phyloP scores from a whole-genome alignment of 1,140 invertebrate genomes.

The Chymomyza costata region DNA sequence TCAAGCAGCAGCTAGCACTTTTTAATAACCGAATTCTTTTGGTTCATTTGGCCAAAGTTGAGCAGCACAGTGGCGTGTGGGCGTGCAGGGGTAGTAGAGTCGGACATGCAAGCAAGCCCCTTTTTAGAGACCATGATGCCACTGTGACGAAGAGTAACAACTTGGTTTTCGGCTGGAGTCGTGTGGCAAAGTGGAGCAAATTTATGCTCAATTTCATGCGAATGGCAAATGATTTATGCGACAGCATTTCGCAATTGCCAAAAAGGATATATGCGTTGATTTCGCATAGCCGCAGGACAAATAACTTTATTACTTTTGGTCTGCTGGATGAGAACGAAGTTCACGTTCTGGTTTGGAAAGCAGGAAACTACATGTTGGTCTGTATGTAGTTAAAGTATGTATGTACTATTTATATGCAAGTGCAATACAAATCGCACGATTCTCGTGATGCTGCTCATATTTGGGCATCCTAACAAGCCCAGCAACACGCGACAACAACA shows the following conservation, averaged over 20 bases:
- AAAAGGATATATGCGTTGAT: conserved; percentile 72
- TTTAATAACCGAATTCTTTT: conserved; percentile 66
- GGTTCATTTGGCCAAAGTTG: conserved; percentile 54
- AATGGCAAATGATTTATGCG: conserved; percentile 72
- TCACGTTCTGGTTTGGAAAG: conserved; percentile 35
- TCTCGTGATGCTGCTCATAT: conserved; percentile 72
- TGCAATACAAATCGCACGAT: conserved; percentile 71
- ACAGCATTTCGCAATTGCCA: conserved; percentile 70
- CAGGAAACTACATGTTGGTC: too few species aligned
- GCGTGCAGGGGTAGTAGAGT: too few species aligned
- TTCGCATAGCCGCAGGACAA: conserved; percentile 66
- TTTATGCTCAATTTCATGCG: conserved; percentile 73
- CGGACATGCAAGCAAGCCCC: conserved; percentile 30
- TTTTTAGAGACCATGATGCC: too few species aligned
- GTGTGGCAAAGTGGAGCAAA: conserved; percentile 64
- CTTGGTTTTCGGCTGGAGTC: conserved; percentile 38
- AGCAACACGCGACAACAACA: conserved; percentile 64
- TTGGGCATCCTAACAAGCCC: conserved; percentile 68
- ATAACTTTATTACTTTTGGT: conserved; percentile 65
- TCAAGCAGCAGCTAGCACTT: conserved; percentile 13
- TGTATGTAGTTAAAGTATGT: conserved; percentile 63
- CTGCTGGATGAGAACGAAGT: too few species aligned
- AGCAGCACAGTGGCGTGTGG: conserved; percentile 29
- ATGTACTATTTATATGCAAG: conserved; percentile 64
- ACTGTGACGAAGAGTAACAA: conserved; percentile 20